Base-by-base conservation (phyloP, 2,797 vertebrate species). In the Jordanella pulchra region DNA sequence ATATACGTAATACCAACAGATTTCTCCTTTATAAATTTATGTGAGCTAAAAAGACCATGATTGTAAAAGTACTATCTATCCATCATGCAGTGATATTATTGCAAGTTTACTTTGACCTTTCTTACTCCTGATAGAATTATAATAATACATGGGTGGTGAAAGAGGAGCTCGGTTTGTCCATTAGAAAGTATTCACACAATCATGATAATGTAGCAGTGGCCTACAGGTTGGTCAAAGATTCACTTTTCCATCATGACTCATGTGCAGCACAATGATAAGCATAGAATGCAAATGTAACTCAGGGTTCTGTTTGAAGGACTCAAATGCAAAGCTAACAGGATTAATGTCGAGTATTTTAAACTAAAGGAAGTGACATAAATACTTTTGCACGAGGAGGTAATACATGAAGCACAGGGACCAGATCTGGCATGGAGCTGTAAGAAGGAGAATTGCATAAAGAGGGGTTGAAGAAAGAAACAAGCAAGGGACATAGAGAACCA, bases 131-230 rank as follows among this genome's bases (percentile, higher is more conserved):
- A 1, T 15, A 18, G 50, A 28, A 3, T 53, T 12, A 55, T 54
- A 67, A 48, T 48, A 27, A 69, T 28, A 42, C 47, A n/a, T 12
- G 3, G 25, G 21, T 50, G 11, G n/a, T 47, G 75, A 72, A 71
- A 64, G 23, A 58, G 54, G 27, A 65, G 47, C 58, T 72, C 15
- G 18, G 53, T 7, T 44, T 45, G 15, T 32, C 17, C 23, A 39
- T 53, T 58, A 69, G 14, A 64, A 47, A 78, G 67, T 25, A 80
- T 68, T 82, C 42, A 42, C 39, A 47, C 47, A 39, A 55, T 63
- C 60, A n/a, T 63, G 21, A 63, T 63, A 63, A 63, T 63, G 60
- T 63, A 63, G 14, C 60, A 63, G 4, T 63, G 60, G 23, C 60
- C 58, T 63, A 13, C 58, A 61, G 65, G 25, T 65, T 35, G 69